Conservation (phyloP, 1,140 invertebrate genomes). For the Vollenhovia emeryi region DNA sequence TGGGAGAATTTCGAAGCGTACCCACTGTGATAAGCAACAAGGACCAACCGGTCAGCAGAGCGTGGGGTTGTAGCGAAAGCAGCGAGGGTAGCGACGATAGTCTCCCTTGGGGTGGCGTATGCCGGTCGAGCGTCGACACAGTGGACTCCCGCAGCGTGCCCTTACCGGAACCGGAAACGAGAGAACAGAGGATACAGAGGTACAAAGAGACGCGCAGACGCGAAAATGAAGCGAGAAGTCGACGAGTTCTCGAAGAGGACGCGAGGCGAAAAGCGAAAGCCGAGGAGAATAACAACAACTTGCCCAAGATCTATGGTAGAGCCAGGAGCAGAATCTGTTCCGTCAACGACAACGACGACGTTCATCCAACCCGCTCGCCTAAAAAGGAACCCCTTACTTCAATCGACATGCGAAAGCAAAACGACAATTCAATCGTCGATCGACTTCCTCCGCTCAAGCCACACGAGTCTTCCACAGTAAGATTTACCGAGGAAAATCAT, state of each 20-base stretch:
- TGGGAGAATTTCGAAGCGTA: constrained; percentile 76
- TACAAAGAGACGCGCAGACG: constrained; percentile 82
- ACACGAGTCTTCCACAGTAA: constrained; percentile 54
- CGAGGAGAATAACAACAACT: constrained; percentile 77
- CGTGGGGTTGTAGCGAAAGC: constrained; percentile 83
- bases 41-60: constrained; percentile 67
- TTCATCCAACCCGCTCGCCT: neutral
- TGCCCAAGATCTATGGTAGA: constrained; percentile 64
- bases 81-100: constrained; percentile 85
- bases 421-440: constrained; percentile 51
- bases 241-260: constrained; percentile 81
- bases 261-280: constrained; percentile 75
- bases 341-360: constrained; percentile 63
- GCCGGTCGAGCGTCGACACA: constrained; percentile 75
- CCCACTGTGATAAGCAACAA: constrained; percentile 69
- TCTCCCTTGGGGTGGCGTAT: constrained; percentile 78
- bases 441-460: constrained; percentile 69
- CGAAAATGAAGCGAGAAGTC: constrained; percentile 81
- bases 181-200: constrained; percentile 82
- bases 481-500: constrained; percentile 63
- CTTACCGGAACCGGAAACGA: constrained; percentile 76
- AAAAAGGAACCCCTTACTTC: constrained; percentile 43
- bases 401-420: constrained; percentile 32
- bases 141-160: constrained; percentile 71
- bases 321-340: constrained; percentile 56